Base-by-base conservation (phyloP, 2,113 vertebrate genomes). In the Cariama cristata region DNA sequence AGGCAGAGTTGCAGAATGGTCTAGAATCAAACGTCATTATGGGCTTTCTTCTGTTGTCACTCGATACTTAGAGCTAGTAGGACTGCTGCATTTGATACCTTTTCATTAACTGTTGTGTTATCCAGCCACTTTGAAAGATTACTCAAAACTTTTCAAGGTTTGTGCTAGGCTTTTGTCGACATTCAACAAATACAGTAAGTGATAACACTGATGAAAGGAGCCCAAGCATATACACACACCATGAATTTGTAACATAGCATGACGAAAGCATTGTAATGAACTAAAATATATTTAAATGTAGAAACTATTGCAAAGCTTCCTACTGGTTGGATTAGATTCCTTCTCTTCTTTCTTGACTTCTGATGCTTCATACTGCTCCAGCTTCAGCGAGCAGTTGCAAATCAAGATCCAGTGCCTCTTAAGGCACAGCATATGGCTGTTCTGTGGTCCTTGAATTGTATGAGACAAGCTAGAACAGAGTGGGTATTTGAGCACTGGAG, bases 161-260 rank as follows among this genome's bases (percentile, higher is more conserved):
- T 81, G 50, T 40, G 63, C 52, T 74, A 49, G 88, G 35, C 52
- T 93, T 80, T 59, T 95, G 76, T 60, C 2, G 22, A n/a, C 53
- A 5, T 63, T 72, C 6, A 69, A 24, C 64, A 90, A 93, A 93
- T 2, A 55, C 12, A 15, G 1, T 6, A 9, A 55, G 68, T 12
- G 96, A 91, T 95, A 88, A 74, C 52, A 18, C 4, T 88, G 90
- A 63, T 59, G 81, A 91, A 80, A 60, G 58, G 49, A 73, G 55
- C n/a, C 27, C 26, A 52, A 71, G 49, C 9, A 1, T 24, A 40
- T 8, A 32, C n/a, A 44, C 75, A 30, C 47, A 12, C 21, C 32
- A 1, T 1, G 60, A 72, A 3, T 40, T 69, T 59, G 53, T 33
- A 35, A 49, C 62, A 75, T 63, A 83, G 76, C 45, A 24, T 12